Percentiles rank a stretch among this genome's conserved stretches.
phyloP scores from a whole-genome alignment of 2,888 invertebrate genomes.

The Busseola fusca region DNA sequence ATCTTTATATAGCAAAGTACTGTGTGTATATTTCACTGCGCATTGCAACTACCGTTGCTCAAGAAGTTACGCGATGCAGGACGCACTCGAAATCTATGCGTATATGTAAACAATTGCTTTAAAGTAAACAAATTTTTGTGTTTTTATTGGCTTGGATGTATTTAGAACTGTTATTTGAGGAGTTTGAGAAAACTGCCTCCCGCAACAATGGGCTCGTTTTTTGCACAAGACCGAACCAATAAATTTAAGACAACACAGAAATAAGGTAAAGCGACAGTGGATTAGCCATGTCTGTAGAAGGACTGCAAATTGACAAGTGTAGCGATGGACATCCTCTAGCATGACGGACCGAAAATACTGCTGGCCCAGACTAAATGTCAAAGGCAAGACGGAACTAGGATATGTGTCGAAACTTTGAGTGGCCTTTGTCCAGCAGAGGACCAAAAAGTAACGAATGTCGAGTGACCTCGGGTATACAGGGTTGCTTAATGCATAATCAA shows the following conservation, averaged over 20 bases:
- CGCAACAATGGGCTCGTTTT: not conserved
- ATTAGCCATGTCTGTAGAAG: not conserved
- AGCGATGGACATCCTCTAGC: not conserved
- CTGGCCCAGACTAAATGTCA: not conserved
- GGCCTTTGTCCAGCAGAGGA: not conserved
- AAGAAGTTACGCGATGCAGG: conserved; percentile 30
- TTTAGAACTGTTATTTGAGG: not conserved
- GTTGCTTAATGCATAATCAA: not conserved
- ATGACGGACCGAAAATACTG: not conserved
- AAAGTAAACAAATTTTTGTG: conserved; percentile 6
- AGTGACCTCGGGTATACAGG: not conserved
- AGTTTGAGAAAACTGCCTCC: not conserved
- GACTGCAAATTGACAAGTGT: not conserved
- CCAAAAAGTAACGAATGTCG: not conserved
- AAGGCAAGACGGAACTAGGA: not conserved
- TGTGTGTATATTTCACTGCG: conserved; percentile 10
- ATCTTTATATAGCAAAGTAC: too few species aligned
- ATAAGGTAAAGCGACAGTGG: not conserved
- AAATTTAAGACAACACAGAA: not conserved
- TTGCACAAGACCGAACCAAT: not conserved
- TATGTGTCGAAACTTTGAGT: not conserved
- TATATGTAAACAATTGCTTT: conserved; percentile 30
- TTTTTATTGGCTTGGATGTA: not conserved
- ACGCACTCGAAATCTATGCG: conserved; percentile 22
- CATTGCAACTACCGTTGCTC: conserved; percentile 15